Evolutionary conservation across 2,888 invertebrate species (phyloP).

Genomic region (Sericinus montela): DNA sequence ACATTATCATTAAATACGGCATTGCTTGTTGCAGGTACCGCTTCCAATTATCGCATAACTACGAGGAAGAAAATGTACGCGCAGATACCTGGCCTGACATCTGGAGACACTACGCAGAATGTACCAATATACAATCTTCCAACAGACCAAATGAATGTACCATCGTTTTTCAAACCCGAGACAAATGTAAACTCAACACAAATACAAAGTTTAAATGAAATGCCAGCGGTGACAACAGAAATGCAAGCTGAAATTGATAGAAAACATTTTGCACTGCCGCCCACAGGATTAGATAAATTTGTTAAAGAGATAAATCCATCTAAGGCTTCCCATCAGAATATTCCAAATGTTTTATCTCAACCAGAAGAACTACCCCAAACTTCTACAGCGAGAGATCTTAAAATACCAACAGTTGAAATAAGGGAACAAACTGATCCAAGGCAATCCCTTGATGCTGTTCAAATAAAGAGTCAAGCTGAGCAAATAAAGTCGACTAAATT

Average conservation of each 20-base stretch:
- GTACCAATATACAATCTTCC: background rate
- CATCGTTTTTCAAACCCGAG: constrained; percentile 29
- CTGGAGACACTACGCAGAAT: constrained; percentile 42
- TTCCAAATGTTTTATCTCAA: constrained; percentile 17
- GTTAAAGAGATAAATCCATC: background rate
- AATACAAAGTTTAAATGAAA: too few relatives aligned
- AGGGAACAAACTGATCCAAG: background rate
- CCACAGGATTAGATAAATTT: background rate
- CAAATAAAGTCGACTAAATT: constrained; percentile 18
- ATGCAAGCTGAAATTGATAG: background rate
- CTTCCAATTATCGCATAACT: constrained; percentile 81
- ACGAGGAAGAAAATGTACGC: constrained; percentile 86
- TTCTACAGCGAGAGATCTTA: background rate
- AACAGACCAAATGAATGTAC: constrained; percentile 14
- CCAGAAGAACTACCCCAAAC: background rate
- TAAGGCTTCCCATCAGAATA: constrained; percentile 1
- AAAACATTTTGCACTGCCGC: background rate
- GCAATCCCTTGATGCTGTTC: background rate
- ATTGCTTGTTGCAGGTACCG: constrained; percentile 56
- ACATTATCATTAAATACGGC: constrained; percentile 11
- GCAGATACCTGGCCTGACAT: constrained; percentile 85
- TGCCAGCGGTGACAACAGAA: background rate
- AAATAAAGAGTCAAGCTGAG: background rate
- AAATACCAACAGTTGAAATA: background rate
- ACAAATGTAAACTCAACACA: background rate